Percentiles rank a stretch among this genome's conserved stretches.
Conservation (phyloP, 2,113 vertebrate species). For the Prolemur simus region DNA sequence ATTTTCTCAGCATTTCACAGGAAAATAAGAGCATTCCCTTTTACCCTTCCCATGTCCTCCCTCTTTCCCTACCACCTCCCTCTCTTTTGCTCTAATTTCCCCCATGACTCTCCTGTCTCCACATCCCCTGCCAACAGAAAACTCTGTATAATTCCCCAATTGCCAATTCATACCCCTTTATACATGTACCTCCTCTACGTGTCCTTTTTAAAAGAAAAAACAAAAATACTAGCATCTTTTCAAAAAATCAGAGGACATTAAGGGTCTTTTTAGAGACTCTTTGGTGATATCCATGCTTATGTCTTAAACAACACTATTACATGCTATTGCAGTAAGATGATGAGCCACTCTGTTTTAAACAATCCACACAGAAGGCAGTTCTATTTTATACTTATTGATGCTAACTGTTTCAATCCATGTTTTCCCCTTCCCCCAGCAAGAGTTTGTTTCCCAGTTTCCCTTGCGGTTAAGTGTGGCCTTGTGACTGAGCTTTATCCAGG, state of each 20-base stretch:
- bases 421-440: neutral
- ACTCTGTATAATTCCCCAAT: neutral
- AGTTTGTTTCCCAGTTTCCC: neutral
- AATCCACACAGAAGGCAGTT: neutral
- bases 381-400: neutral
- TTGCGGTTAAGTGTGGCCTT: neutral
- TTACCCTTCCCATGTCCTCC: neutral
- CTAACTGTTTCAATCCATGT: neutral
- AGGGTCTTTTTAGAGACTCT: neutral
- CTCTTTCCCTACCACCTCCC: accelerated
- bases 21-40: neutral
- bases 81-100: neutral
- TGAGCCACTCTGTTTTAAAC: neutral
- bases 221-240: neutral
- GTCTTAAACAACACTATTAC: accelerated
- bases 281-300: neutral
- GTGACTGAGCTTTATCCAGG: neutral
- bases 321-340: neutral
- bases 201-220: neutral
- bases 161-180: neutral
- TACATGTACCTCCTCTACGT: neutral
- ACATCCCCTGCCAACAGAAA: neutral
- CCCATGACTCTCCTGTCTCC: neutral
- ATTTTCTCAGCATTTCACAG: neutral
- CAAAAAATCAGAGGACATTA: neutral